These are phyloP conservation scores for Fringilla coelebs DNA, from an alignment of 2,797 vertebrate genomes.

Conservation along the genomic window DNA sequence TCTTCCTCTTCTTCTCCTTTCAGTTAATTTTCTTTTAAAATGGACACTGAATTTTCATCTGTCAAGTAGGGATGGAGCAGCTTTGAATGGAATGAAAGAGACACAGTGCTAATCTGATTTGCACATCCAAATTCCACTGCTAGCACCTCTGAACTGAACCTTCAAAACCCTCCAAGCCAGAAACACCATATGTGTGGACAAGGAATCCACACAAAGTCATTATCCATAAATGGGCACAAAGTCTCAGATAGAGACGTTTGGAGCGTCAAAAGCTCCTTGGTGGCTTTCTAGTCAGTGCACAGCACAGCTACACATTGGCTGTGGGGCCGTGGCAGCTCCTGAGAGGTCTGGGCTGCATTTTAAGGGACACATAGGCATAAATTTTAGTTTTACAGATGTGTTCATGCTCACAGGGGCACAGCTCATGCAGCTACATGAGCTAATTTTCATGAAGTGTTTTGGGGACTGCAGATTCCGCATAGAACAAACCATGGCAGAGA, in stretches of 20 bases:
- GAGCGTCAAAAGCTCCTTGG: background rate
- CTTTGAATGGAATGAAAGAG: background rate
- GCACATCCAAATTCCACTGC: background rate
- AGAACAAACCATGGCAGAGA: background rate
- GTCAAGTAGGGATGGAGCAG: background rate
- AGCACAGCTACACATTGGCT: background rate
- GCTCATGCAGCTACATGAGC: background rate
- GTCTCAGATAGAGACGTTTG: background rate
- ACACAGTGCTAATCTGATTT: background rate
- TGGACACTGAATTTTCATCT: background rate
- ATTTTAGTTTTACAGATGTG: background rate
- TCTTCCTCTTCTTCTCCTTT: background rate
- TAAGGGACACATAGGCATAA: rapidly evolving
- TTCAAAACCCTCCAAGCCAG: background rate
- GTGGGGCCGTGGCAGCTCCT: background rate
- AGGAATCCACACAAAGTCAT: background rate
- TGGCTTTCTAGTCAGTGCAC: background rate
- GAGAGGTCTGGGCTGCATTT: background rate
- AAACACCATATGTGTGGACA: background rate
- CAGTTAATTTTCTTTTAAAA: background rate
- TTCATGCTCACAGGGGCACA: rapidly evolving
- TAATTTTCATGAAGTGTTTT: background rate
- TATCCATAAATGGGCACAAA: rapidly evolving
- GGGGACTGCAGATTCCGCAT: background rate
- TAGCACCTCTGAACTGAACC: background rate